phyloP scores from a whole-genome alignment of 2,113 vertebrate genomes.

The Mus spicilegus region DNA sequence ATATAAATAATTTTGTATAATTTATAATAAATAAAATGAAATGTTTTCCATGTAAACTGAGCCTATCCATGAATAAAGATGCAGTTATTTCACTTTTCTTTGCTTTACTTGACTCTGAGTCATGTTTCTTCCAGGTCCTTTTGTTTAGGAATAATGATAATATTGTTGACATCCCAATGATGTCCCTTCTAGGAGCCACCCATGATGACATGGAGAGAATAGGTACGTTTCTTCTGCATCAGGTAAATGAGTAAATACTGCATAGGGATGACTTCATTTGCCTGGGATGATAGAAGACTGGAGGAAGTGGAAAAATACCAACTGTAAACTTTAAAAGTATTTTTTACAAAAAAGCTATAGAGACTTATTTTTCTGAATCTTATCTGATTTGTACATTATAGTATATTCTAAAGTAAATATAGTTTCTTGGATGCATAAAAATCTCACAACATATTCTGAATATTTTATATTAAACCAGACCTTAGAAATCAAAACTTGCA shows the following conservation, averaged over 20 bases:
- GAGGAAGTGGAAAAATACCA: neutral
- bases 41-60: neutral
- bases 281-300: neutral
- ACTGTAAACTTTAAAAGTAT: neutral
- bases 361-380: neutral
- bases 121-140: neutral
- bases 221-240: neutral
- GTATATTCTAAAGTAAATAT: neutral
- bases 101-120: neutral
- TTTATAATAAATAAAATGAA: constrained; percentile 27
- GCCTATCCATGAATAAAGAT: neutral
- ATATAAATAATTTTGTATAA: neutral
- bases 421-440: neutral
- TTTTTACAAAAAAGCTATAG: neutral
- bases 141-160: neutral
- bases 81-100: neutral
- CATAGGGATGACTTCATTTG: neutral
- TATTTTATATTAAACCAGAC: neutral
- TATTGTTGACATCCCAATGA: neutral
- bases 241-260: neutral
- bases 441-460: neutral
- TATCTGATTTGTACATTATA: neutral
- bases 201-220: neutral
- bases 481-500: neutral
- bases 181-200: neutral